Evolutionary conservation across 2,888 invertebrate species (phyloP).

Genomic region (Pyralis farinalis): DNA sequence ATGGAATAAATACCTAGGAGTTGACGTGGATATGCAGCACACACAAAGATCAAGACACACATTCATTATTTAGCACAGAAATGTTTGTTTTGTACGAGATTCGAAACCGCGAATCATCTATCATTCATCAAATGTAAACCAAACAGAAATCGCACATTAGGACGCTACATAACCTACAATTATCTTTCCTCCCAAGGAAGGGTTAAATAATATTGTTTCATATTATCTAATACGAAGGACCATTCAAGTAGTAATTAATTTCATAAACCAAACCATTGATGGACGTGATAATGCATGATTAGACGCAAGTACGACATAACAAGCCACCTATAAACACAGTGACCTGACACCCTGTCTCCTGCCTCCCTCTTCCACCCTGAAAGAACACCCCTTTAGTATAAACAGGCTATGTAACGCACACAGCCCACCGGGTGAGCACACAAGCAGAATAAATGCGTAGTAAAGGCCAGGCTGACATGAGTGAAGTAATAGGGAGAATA

Average conservation of each 20-base stretch:
- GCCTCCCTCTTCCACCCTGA: conserved; percentile 14
- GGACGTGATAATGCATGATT: conserved; percentile 48
- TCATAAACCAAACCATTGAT: conserved; percentile 6
- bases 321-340: conserved; percentile 64
- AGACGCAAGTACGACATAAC: conserved; percentile 42
- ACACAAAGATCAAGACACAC: no score
- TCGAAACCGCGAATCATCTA: no score
- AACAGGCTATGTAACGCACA: conserved; percentile 20
- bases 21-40: no score
- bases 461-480: conserved; percentile 24
- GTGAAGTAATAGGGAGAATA: conserved; percentile 2
- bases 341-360: conserved; percentile 44
- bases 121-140: no score
- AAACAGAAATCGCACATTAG: no score
- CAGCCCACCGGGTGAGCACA: conserved; percentile 24
- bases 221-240: no score
- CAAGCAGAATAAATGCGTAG: conserved; percentile 21
- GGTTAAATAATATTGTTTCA: no score
- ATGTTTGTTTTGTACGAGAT: no score
- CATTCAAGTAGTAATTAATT: background rate
- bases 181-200: no score
- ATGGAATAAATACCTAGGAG: no score
- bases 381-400: conserved; percentile 29
- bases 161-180: no score
- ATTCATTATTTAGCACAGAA: no score